phyloP scores from a whole-genome alignment of 2,113 vertebrate species.

The Turdus rufiventris region DNA sequence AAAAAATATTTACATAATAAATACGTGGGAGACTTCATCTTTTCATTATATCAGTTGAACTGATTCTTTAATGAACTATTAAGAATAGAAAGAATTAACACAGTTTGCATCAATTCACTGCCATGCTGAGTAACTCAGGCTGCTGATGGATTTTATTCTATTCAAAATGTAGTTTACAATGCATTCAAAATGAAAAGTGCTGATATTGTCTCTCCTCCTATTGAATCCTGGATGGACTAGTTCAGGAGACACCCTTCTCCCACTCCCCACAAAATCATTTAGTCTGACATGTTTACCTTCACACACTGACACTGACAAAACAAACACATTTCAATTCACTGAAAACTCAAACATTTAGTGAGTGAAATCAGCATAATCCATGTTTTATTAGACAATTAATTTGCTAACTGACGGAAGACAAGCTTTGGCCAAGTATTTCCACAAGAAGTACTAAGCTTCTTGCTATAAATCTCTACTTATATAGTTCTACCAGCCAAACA shows the following conservation, averaged over 20 bases:
- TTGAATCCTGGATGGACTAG: background rate
- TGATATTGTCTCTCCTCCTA: background rate
- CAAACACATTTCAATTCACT: conserved; percentile 68
- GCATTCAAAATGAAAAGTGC: conserved; percentile 44
- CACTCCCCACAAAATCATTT: background rate
- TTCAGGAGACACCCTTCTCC: background rate
- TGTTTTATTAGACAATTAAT: conserved; percentile 57
- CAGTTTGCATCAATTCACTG: conserved; percentile 28
- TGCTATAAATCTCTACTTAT: conserved; percentile 24
- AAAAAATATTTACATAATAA: conserved; percentile 84
- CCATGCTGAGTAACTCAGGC: conserved; percentile 11
- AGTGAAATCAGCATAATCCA: conserved; percentile 33
- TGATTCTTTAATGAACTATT: conserved; percentile 62
- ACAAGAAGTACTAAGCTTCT: conserved; percentile 39
- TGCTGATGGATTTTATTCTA: conserved; percentile 15
- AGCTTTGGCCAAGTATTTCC: conserved; percentile 50
- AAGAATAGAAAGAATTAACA: conserved; percentile 27
- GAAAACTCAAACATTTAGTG: conserved; percentile 37
- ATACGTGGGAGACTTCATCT: conserved; percentile 66
- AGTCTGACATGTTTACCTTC: background rate
- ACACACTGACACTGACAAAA: conserved; percentile 25
- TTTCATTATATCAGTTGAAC: conserved; percentile 57
- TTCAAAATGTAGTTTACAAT: conserved; percentile 39
- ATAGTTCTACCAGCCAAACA: conserved; percentile 13
- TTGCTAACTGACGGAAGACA: conserved; percentile 48